A percentile compares a stretch with the other conserved stretches of the same genome.
Conservation (phyloP, 1,140 invertebrate genomes). For the Dryas iulia region DNA sequence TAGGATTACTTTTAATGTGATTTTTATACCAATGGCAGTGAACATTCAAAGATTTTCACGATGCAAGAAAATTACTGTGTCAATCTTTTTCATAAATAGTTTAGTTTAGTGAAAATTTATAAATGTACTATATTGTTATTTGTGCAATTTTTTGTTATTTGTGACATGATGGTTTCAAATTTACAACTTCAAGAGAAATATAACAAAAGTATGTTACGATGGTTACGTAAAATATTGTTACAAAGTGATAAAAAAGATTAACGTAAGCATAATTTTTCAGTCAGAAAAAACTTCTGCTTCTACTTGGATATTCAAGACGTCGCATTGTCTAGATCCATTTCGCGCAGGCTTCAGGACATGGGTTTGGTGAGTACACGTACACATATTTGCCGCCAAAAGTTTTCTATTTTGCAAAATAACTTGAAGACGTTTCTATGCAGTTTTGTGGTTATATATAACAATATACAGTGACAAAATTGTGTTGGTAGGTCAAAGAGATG, state of each 20-base stretch:
- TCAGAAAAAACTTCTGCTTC: slow-evolving; percentile 82
- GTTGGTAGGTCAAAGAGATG: slow-evolving; percentile 11
- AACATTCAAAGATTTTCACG: not conserved
- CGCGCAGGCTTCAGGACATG: slow-evolving; percentile 83
- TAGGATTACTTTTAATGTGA: slow-evolving; percentile 21
- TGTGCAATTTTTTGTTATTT: slow-evolving; percentile 27
- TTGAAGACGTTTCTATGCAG: slow-evolving; percentile 38
- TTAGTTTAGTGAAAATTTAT: slow-evolving; percentile 12
- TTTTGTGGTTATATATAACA: slow-evolving; percentile 53
- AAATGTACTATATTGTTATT: slow-evolving; percentile 28
- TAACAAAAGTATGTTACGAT: slow-evolving; percentile 59
- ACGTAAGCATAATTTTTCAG: slow-evolving; percentile 46
- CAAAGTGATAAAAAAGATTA: slow-evolving; percentile 20
- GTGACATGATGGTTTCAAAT: slow-evolving; percentile 66
- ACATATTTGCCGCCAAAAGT: slow-evolving; percentile 55
- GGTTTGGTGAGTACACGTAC: slow-evolving; percentile 82
- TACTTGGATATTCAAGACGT: slow-evolving; percentile 87
- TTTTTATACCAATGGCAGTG: slow-evolving; percentile 15
- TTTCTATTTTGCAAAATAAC: slow-evolving; percentile 27
- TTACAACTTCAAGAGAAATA: slow-evolving; percentile 69
- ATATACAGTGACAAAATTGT: slow-evolving; percentile 36
- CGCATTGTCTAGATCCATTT: slow-evolving; percentile 82
- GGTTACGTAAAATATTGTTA: slow-evolving; percentile 37
- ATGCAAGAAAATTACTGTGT: not conserved
- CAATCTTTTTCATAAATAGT: not conserved